Evolutionary conservation across 2,113 vertebrate genomes (phyloP), one percentile per base, ranked within the genome.

Genomic region (Junco hyemalis): DNA sequence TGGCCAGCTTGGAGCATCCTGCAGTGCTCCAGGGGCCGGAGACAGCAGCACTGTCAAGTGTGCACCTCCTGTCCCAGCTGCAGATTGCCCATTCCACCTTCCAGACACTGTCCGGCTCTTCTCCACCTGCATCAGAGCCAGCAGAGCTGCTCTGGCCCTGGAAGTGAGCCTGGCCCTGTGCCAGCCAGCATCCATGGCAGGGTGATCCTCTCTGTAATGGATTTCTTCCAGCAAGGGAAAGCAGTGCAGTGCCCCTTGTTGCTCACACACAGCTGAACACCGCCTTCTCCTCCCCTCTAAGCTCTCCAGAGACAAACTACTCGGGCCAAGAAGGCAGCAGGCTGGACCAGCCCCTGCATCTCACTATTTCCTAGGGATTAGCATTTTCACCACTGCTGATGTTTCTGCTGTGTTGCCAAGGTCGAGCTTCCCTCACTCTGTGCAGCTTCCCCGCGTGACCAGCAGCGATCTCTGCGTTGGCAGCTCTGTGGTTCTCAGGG

Each of bases 21-120:
- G 0, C 2, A 0, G 13, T 36, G 47, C 56, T 68, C 44, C 12
- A 38, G n/a, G n/a, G 38, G 13, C 29, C 1, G 26, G 40, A 31
- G 36, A n/a, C 21, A 53, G 53, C 40, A 69, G 14, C 3, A 8
- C 8, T 11, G 61, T 51, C 26, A 1, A 31, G 8, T 9, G 8
- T 4, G 21, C 17, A 23, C 13, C 15, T 19, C n/a, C 21, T 61
- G 28, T 40, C 13, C 28, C 57, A n/a, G 35, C 23, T 40, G 17
- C n/a, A 31, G 16, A 11, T 50, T 38, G 26, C 51, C 44, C 6
- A 2, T 38, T 4, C 40, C 60, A 8, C 44, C 26, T 64, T 42
- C 48, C 28, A 60, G 78, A 8, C 2, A 5, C 33, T 2, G 4
- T 12, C 65, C 60, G 76, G 11, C 48, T 11, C 8, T 15, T 53